Evolutionary conservation across 2,888 invertebrate genomes (phyloP).

Genomic region (Eupithecia centaureata): DNA sequence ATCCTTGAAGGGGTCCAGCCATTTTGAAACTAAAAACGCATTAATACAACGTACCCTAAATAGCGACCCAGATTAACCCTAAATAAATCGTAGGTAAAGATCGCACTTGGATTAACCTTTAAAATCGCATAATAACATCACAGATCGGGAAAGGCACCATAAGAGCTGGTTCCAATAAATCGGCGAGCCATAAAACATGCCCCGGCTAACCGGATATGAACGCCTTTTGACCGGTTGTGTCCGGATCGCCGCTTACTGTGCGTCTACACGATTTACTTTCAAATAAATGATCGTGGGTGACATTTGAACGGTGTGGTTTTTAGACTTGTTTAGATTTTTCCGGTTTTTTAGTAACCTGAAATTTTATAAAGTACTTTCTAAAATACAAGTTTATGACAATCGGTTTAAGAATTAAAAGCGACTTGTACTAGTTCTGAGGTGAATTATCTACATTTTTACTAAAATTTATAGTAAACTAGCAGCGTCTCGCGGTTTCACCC

Average conservation of each 20-base stretch:
- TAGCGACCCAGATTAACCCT: too few relatives aligned
- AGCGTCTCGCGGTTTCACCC: too few relatives aligned
- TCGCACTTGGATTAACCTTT: neutral
- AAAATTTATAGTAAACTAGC: too few relatives aligned
- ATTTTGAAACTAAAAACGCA: too few relatives aligned
- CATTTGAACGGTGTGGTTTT: neutral
- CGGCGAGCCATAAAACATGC: constrained; percentile 3
- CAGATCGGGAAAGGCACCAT: neutral
- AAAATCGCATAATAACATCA: neutral
- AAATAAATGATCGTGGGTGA: constrained; percentile 18
- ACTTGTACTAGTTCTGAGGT: too few relatives aligned
- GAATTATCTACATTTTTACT: too few relatives aligned
- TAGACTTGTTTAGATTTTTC: neutral
- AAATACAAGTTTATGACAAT: neutral
- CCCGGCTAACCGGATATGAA: constrained; percentile 47
- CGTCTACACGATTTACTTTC: constrained; percentile 31
- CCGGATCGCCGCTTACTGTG: constrained; percentile 43
- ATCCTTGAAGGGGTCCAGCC: too few relatives aligned
- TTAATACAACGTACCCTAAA: too few relatives aligned
- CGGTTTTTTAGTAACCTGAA: too few relatives aligned
- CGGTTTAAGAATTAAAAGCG: neutral
- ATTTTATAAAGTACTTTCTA: too few relatives aligned
- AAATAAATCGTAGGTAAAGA: too few relatives aligned
- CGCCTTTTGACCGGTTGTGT: constrained; percentile 49
- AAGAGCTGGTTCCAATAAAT: constrained; percentile 2